A percentile compares a stretch with the other conserved stretches of the same genome.
Evolutionary conservation across 2,113 vertebrate genomes (phyloP).

Genomic region (Excalfactoria chinensis): DNA sequence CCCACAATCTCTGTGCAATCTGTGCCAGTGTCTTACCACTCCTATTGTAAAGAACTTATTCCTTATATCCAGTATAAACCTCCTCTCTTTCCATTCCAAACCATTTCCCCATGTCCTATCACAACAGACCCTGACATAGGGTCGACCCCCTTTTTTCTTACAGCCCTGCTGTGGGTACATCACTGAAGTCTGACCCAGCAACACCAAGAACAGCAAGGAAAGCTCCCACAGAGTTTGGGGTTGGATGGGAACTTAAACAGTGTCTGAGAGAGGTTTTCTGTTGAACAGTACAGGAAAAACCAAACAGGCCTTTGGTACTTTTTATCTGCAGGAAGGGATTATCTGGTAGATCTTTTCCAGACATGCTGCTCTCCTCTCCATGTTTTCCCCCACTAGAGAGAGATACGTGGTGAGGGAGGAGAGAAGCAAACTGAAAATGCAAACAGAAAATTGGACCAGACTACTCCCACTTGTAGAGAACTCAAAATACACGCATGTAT

Average conservation of each 20-base stretch:
- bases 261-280: not conserved
- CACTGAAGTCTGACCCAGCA: not conserved
- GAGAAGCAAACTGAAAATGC: not conserved
- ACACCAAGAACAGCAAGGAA: not conserved
- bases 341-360: not conserved
- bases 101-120: too few relatives aligned
- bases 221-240: not conserved
- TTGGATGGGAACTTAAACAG: not conserved
- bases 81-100: too few relatives aligned
- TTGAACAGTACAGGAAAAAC: not conserved
- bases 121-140: too few relatives aligned
- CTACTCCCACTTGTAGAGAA: not conserved
- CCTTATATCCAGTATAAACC: too few relatives aligned
- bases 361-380: not conserved
- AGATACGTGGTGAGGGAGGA: not conserved
- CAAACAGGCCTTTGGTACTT: not conserved
- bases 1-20: too few relatives aligned
- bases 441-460: conserved; percentile 1
- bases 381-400: not conserved
- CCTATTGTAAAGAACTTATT: too few relatives aligned
- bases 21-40: too few relatives aligned
- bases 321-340: not conserved
- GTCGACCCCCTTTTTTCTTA: too few relatives aligned
- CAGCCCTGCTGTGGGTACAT: too few relatives aligned
- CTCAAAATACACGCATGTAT: not conserved